These are phyloP conservation scores for Paedocypris sp. DNA, from an alignment of 2,113 vertebrate genomes.

Conservation along the genomic window DNA sequence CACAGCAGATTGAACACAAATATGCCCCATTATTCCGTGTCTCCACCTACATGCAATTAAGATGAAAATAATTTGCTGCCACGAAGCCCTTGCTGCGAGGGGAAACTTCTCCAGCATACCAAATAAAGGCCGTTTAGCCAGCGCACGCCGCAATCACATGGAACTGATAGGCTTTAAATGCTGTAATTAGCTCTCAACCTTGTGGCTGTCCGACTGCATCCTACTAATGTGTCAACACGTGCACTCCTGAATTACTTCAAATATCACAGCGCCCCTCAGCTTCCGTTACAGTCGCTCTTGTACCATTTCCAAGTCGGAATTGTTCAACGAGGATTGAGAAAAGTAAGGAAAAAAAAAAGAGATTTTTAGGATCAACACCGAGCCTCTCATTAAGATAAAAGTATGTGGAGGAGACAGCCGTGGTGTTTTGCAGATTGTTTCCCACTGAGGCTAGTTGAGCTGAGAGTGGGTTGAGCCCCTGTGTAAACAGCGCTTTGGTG, in stretches of 20 bases:
- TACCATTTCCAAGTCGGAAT: too few species aligned
- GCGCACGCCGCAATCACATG: slow-evolving; percentile 32
- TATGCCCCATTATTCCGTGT: slow-evolving; percentile 35
- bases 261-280: slow-evolving; percentile 27
- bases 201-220: slow-evolving; percentile 30
- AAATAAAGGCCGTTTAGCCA: slow-evolving; percentile 33
- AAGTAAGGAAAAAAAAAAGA: too few species aligned
- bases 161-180: slow-evolving; percentile 42
- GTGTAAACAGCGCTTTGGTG: slow-evolving; percentile 18
- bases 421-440: neutral
- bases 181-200: slow-evolving; percentile 44
- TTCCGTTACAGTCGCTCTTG: slow-evolving; percentile 15
- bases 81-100: slow-evolving; percentile 23
- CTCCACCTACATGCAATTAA: slow-evolving; percentile 38
- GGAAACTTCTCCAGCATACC: slow-evolving; percentile 26
- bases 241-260: slow-evolving; percentile 34
- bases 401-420: slow-evolving; percentile 14
- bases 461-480: slow-evolving; percentile 8
- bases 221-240: slow-evolving; percentile 21
- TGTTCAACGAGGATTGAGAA: too few species aligned
- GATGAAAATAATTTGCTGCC: slow-evolving; percentile 30
- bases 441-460: neutral
- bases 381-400: too few species aligned
- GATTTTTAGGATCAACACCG: too few species aligned
- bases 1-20: slow-evolving; percentile 31